Evolutionary conservation across 64 coral and sea anemone species (phyloP).

Genomic region (Trachythela sp.): DNA sequence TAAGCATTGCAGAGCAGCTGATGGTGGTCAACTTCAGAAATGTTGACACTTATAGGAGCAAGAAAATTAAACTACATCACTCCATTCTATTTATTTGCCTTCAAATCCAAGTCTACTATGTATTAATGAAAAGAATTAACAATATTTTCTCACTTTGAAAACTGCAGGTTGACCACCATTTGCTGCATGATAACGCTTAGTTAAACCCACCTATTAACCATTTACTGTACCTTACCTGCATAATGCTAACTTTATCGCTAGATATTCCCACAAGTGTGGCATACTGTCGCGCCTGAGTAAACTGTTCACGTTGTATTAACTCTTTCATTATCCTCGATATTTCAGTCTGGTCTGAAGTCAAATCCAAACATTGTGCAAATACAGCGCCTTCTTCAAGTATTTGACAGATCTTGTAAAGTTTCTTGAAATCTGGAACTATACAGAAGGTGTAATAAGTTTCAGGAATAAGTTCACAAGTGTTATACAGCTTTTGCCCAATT

Average conservation of each 20-base stretch:
- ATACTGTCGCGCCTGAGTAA: neutral
- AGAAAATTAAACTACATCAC: too few species aligned
- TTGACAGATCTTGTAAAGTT: neutral
- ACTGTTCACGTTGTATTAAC: neutral
- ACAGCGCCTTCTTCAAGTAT: neutral
- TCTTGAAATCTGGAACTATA: slow-evolving; percentile 15
- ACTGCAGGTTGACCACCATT: too few species aligned
- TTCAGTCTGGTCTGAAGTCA: neutral
- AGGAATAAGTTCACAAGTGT: neutral
- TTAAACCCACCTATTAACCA: too few species aligned
- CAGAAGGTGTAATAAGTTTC: neutral
- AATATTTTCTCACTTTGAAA: too few species aligned
- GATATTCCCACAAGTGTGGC: neutral
- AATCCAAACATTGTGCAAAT: neutral
- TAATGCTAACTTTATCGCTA: neutral
- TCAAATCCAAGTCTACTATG: too few species aligned
- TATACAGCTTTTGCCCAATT: neutral
- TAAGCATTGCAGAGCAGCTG: too few species aligned
- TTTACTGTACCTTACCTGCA: neutral
- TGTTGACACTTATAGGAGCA: too few species aligned
- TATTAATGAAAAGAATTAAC: too few species aligned
- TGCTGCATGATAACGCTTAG: too few species aligned
- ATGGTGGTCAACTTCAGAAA: too few species aligned
- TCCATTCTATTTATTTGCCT: too few species aligned
- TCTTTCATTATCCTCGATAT: neutral